A percentile compares a stretch with the other conserved stretches of the same genome.
Evolutionary conservation across 2,113 vertebrate genomes (phyloP).

Genomic region (rat (Rattus norvegicus)): GRCr8 NC_086021.1:149401501-149402000

Average conservation of each 20-base stretch:
- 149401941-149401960: slow-evolving; percentile 22
- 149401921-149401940: background rate
- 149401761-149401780: background rate
- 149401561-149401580: background rate
- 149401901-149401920: background rate
- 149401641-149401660: background rate
- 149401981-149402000: slow-evolving; percentile 16
- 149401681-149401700: slow-evolving; percentile 7
- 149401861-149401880: background rate
- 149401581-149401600: background rate
- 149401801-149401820: background rate
- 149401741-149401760: background rate
- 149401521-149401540: background rate
- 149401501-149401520: background rate
- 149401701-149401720: background rate
- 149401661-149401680: background rate
- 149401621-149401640: background rate
- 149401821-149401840: slow-evolving; percentile 22
- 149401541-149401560: slow-evolving; percentile 1
- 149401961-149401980: slow-evolving; percentile 57
- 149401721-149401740: background rate
- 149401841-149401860: background rate
- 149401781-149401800: background rate
- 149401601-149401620: background rate
- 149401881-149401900: slow-evolving; percentile 18